These are phyloP conservation scores for Hozukius guyotensis DNA, from an alignment of 2,797 vertebrate genomes.

Conservation along the genomic window DNA sequence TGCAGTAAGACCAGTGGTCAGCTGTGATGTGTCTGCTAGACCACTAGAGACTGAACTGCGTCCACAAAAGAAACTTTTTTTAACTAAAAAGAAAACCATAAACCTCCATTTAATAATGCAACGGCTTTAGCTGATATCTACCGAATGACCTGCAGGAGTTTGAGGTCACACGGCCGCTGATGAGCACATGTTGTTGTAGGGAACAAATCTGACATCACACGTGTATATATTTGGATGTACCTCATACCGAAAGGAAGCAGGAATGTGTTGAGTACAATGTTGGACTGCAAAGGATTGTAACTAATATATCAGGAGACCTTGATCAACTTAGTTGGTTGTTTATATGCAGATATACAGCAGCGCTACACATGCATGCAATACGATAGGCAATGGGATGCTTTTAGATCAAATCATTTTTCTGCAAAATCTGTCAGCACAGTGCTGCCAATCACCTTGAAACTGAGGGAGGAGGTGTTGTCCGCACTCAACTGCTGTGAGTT, in stretches of 20 bases:
- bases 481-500: background rate
- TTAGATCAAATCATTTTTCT: no score
- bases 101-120: background rate
- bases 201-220: background rate
- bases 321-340: background rate
- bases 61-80: conserved; percentile 51
- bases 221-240: background rate
- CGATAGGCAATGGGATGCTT: background rate
- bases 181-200: background rate
- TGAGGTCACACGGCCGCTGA: background rate
- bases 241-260: background rate
- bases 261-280: background rate
- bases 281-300: background rate
- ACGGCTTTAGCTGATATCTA: background rate
- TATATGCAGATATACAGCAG: background rate
- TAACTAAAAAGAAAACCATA: background rate
- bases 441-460: background rate
- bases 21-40: conserved; percentile 64
- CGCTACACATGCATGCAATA: background rate
- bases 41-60: conserved; percentile 83
- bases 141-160: background rate
- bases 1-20: conserved; percentile 7
- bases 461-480: background rate
- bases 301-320: background rate
- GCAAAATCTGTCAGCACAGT: background rate